Conservation (phyloP, 2,113 vertebrate species). For the Gymnorhina tibicen region DNA sequence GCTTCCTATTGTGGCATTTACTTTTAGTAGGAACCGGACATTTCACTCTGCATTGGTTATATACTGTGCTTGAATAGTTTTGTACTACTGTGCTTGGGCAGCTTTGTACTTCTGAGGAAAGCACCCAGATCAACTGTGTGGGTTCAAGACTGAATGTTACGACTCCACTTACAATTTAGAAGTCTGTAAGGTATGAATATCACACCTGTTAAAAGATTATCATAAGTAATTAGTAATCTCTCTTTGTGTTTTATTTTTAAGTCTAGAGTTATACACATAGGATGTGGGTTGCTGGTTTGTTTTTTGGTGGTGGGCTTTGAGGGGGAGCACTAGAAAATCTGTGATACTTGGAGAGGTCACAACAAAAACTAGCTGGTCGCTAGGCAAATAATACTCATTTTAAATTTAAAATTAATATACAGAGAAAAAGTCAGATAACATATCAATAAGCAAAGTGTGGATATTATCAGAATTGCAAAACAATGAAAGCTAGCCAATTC, state of each 20-base stretch:
- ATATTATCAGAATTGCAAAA: not conserved
- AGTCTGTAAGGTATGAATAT: not conserved
- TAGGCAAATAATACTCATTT: not conserved
- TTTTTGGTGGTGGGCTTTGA: not conserved
- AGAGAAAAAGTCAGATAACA: not conserved
- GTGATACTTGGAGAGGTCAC: constrained; percentile 66
- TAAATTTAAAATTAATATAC: not conserved
- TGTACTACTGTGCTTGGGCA: not conserved
- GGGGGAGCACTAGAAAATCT: constrained; percentile 66
- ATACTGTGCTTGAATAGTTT: not conserved
- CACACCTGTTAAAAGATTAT: constrained; percentile 42
- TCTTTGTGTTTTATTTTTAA: not conserved
- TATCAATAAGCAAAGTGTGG: not conserved
- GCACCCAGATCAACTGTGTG: not conserved
- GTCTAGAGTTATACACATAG: constrained; percentile 71
- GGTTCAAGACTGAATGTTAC: not conserved
- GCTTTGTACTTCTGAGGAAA: not conserved
- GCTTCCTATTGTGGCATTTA: not conserved
- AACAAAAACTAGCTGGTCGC: constrained; percentile 46
- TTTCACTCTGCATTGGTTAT: not conserved
- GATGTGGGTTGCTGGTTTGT: constrained; percentile 79
- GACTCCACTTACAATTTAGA: not conserved
- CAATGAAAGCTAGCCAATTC: not conserved
- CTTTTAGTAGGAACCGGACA: not conserved
- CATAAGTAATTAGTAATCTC: constrained; percentile 58